A percentile compares a stretch with the other conserved stretches of the same genome.
Evolutionary conservation across 2,797 vertebrate genomes (phyloP).

Genomic region (Dryobates pubescens): DNA sequence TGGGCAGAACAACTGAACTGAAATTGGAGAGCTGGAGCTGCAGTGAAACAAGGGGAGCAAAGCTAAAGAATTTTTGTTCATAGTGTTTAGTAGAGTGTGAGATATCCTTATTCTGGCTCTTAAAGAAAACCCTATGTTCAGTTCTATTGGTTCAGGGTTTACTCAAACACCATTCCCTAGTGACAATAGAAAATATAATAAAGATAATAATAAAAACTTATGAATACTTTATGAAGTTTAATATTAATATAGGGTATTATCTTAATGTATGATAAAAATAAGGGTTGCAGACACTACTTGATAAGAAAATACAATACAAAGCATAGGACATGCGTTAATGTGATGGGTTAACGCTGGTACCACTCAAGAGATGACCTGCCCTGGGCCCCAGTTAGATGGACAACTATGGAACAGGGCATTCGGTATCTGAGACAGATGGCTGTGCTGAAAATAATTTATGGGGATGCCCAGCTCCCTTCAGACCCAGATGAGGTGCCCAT

Average conservation of each 20-base stretch:
- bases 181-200: not conserved
- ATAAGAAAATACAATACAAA: not conserved
- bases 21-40: not conserved
- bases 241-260: not conserved
- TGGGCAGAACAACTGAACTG: not conserved
- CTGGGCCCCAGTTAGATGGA: too few relatives aligned
- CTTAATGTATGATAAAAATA: not conserved
- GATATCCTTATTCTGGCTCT: not conserved
- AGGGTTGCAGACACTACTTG: not conserved
- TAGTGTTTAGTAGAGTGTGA: not conserved
- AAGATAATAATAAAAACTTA: not conserved
- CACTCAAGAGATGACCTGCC: too few relatives aligned
- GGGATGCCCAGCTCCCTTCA: too few relatives aligned
- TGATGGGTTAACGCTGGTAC: too few relatives aligned
- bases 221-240: not conserved
- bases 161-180: not conserved
- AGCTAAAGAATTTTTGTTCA: not conserved
- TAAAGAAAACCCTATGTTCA: not conserved
- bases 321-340: not conserved
- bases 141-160: fast-evolving
- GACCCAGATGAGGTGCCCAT: too few relatives aligned
- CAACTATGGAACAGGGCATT: too few relatives aligned
- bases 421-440: too few relatives aligned
- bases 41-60: not conserved
- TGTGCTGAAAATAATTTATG: too few relatives aligned